Evolutionary conservation across 2,113 vertebrate species (phyloP).

Genomic region (Accipiter virgatus): DNA sequence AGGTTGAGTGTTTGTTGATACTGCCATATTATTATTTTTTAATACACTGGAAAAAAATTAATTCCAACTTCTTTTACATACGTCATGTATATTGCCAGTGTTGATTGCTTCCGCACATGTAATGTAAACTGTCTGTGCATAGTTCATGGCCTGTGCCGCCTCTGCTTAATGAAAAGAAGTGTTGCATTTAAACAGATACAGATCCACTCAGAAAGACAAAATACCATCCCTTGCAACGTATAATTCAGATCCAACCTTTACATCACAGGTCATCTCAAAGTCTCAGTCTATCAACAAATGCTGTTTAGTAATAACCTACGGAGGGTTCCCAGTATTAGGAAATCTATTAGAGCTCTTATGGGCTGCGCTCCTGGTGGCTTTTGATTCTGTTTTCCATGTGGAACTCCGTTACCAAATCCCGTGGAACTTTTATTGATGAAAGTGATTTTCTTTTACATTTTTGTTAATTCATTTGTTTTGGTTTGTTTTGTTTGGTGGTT

Average conservation of each 20-base stretch:
- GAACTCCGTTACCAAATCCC: background rate
- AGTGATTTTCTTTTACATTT: background rate
- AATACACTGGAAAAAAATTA: conserved; percentile 72
- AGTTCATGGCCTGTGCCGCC: conserved; percentile 60
- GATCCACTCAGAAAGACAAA: conserved; percentile 64
- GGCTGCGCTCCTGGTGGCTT: background rate
- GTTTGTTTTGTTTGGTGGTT: too few species aligned
- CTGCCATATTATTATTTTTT: conserved; percentile 72
- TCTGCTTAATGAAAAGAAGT: conserved; percentile 66
- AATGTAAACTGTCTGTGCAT: conserved; percentile 61
- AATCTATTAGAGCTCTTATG: background rate
- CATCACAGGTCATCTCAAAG: conserved; percentile 68
- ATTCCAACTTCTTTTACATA: conserved; percentile 69
- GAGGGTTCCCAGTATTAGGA: conserved; percentile 32
- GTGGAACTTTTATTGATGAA: background rate
- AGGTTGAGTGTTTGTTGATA: conserved; percentile 66
- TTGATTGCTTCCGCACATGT: conserved; percentile 74
- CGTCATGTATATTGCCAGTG: conserved; percentile 61
- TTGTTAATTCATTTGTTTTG: background rate
- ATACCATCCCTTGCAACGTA: conserved; percentile 56
- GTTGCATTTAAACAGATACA: conserved; percentile 69
- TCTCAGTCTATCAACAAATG: conserved; percentile 28
- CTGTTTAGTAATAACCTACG: conserved; percentile 45
- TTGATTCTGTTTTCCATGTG: background rate
- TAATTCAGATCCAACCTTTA: conserved; percentile 61